Conservation (phyloP, 2,888 invertebrate species). For the Mycalesis mineus region DNA sequence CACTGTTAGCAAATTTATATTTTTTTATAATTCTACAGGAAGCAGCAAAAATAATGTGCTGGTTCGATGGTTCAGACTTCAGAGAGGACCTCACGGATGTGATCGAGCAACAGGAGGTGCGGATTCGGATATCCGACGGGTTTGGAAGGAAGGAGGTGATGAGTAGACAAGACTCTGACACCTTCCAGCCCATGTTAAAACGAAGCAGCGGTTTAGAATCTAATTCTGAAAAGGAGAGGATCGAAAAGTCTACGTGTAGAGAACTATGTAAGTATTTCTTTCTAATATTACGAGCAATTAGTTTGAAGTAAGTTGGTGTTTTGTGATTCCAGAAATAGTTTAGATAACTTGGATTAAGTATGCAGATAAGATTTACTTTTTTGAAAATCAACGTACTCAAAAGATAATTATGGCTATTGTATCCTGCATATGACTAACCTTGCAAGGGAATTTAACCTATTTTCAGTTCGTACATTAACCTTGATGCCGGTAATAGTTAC, state of each 20-base stretch:
- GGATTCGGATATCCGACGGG: conserved; percentile 62
- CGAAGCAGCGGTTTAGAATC: conserved; percentile 62
- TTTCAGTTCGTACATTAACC: neutral
- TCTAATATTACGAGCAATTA: no score
- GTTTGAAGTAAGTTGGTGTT: no score
- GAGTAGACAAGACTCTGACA: conserved; percentile 60
- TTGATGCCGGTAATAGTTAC: no score
- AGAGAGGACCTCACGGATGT: conserved; percentile 69
- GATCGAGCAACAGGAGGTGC: conserved; percentile 70
- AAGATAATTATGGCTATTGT: no score
- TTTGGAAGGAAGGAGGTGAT: conserved; percentile 49
- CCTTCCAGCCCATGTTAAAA: conserved; percentile 68
- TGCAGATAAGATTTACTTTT: no score
- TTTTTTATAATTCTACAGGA: conserved; percentile 44
- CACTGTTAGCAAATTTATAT: no score
- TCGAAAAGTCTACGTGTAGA: conserved; percentile 47
- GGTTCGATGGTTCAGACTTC: conserved; percentile 73
- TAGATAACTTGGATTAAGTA: no score
- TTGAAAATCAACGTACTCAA: no score
- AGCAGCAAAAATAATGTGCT: conserved; percentile 70
- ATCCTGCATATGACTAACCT: no score
- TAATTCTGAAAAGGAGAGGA: conserved; percentile 49
- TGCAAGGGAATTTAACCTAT: no score
- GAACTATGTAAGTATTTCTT: conserved; percentile 52
- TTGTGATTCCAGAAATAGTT: no score